phyloP scores from a whole-genome alignment of 2,888 invertebrate species.

The Hoplodrina ambigua region DNA sequence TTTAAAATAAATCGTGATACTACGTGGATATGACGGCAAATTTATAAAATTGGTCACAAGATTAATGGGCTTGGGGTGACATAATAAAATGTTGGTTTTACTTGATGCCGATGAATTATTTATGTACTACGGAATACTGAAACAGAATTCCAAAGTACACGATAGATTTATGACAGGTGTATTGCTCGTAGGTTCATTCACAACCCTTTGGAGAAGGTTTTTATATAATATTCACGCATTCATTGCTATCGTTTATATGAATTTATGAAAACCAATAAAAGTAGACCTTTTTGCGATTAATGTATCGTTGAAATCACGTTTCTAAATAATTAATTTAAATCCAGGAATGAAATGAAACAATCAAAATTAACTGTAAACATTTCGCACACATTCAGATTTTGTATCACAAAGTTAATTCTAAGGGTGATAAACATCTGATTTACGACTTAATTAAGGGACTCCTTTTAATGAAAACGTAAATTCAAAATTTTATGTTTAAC shows the following conservation, averaged over 20 bases:
- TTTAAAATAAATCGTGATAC: slow-evolving; percentile 69
- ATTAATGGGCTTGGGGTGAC: slow-evolving; percentile 68
- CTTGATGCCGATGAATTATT: slow-evolving; percentile 48
- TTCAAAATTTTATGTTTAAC: slow-evolving; percentile 48
- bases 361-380: slow-evolving; percentile 47
- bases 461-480: slow-evolving; percentile 58
- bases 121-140: slow-evolving; percentile 29
- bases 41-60: slow-evolving; percentile 69
- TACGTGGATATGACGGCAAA: slow-evolving; percentile 69
- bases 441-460: slow-evolving; percentile 63
- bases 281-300: background rate
- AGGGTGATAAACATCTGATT: slow-evolving; percentile 62
- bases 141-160: slow-evolving; percentile 11
- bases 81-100: slow-evolving; percentile 65
- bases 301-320: slow-evolving; percentile 15
- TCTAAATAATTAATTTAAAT: slow-evolving; percentile 32
- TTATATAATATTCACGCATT: background rate
- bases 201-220: background rate
- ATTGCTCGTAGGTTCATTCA: slow-evolving; percentile 22
- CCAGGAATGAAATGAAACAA: slow-evolving; percentile 35
- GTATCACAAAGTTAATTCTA: slow-evolving; percentile 55
- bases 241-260: background rate
- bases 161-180: slow-evolving; percentile 26
- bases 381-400: slow-evolving; percentile 51
- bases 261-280: slow-evolving; percentile 1